phyloP scores from a whole-genome alignment of 2,888 invertebrate genomes.

The Nyleta sp. region DNA sequence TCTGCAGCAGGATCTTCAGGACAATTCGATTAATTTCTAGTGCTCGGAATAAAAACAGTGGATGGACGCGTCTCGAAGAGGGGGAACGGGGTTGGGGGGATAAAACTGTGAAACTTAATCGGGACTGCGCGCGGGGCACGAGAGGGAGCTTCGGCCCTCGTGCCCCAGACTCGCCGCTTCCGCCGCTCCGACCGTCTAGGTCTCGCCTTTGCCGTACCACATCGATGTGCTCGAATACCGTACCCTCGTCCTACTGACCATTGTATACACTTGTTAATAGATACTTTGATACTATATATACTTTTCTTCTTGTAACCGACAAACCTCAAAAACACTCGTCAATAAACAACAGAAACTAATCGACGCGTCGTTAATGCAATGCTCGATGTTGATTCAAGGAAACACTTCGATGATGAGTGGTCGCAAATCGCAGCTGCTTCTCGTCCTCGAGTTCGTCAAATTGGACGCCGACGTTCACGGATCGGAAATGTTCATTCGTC shows the following conservation, averaged over 20 bases:
- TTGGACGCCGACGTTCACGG: too few relatives aligned
- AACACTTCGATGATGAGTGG: conserved; percentile 31
- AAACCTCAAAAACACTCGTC: conserved; percentile 37
- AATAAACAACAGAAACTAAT: conserved; percentile 49
- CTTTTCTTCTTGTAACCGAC: conserved; percentile 16
- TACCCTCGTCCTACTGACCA: conserved; percentile 41
- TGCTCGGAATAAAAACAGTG: conserved; percentile 66
- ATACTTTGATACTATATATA: conserved; percentile 11
- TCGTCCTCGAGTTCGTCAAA: too few relatives aligned
- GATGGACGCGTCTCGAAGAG: conserved; percentile 63
- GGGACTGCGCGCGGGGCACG: conserved; percentile 75
- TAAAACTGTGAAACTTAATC: conserved; percentile 80
- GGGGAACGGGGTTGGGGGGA: too few relatives aligned
- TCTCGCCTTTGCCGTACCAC: too few relatives aligned
- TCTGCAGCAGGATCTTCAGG: conserved; percentile 52
- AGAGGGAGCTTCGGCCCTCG: conserved; percentile 61
- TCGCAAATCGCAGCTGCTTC: conserved; percentile 30
- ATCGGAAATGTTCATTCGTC: too few relatives aligned
- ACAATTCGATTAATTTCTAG: conserved; percentile 61
- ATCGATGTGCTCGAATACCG: too few relatives aligned
- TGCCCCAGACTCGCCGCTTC: conserved; percentile 57
- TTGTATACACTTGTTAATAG: conserved; percentile 33
- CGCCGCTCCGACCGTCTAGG: conserved; percentile 2
- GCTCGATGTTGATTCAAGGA: conserved; percentile 24
- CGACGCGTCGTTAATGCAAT: conserved; percentile 14